Evolutionary conservation across 2,888 invertebrate genomes (phyloP), one percentile per base, ranked within the genome.

Genomic region (Synanthedon tipuliformis): DNA sequence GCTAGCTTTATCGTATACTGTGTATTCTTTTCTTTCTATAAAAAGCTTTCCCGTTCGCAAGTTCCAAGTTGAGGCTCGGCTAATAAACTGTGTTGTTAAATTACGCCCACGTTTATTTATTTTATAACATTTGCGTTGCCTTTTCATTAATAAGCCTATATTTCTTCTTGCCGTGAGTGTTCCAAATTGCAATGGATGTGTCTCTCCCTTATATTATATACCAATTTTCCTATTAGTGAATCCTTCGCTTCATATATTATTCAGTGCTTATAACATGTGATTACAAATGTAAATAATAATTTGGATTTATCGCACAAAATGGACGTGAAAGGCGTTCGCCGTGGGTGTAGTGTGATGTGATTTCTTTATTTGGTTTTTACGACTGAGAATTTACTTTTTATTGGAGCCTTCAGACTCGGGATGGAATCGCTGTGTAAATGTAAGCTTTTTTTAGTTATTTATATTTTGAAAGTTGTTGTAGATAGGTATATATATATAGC

Each of bases 231-330:
- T 59, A 54, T 61, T 53, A 54, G 10, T 34, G 34, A 34, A 10
- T 34, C 27, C 10, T 27, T 34, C 34, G 34, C 34, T 34, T 34
- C 34, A 48, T 52, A 45, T 49, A 57, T 59, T 56, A 52, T 54
- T 58, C 59, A 59, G 64, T 65, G 61, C 62, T 34, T 65, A 50
- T 68, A 78, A 72, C 75, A 82, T 81, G 83, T 83, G 80, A 83
- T 78, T 75, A 65, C 55, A 66, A 75, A 78, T 78, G 78, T 80
- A 76, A 81, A 79, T 79, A 75, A 65, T 72, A 71, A 75, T 75
- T 74, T 73, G 68, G 69, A 71, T 72, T 72, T 68, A 71, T 62
- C 67, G 64, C 65, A 70, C 75, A 79, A 78, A 76, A 81, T 81
- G 81, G 78, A 79, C 79, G 75, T 75, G 71, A 79, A 75, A 73